A percentile compares a stretch with the other conserved stretches of the same genome.
Evolutionary conservation across 2,888 invertebrate genomes (phyloP).

Genomic region (Neoaliturus tenellus): DNA sequence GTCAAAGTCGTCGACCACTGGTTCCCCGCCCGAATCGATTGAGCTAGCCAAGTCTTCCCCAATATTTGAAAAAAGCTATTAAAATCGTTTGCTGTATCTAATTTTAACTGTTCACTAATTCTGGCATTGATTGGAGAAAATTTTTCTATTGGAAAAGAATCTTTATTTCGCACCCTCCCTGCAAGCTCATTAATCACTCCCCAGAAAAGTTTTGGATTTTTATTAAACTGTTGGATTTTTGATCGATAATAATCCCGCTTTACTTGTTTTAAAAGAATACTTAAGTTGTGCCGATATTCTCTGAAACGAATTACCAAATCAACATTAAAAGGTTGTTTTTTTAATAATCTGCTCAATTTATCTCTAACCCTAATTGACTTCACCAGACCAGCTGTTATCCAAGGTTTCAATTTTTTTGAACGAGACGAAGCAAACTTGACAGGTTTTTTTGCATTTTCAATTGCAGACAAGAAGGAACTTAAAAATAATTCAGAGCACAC

Average conservation of each 20-base stretch:
- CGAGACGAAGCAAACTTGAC: not conserved
- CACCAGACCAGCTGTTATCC: not conserved
- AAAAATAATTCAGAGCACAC: not conserved
- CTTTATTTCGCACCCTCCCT: not conserved
- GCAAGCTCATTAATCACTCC: slow-evolving; percentile 11
- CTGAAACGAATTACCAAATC: not conserved
- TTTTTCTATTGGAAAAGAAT: slow-evolving; percentile 7
- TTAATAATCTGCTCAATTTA: not conserved
- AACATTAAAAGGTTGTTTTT: not conserved
- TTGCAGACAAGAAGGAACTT: not conserved
- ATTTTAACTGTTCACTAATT: not conserved
- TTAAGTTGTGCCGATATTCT: not conserved
- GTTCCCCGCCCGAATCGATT: slow-evolving; percentile 14
- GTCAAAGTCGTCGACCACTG: not conserved
- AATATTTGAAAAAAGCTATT: slow-evolving; percentile 26
- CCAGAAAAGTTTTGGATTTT: slow-evolving; percentile 5
- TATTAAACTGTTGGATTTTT: not conserved
- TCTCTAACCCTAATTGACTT: not conserved
- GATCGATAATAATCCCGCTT: slow-evolving; percentile 3
- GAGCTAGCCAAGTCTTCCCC: slow-evolving; percentile 1
- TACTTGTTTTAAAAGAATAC: not conserved
- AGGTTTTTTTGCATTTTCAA: not conserved
- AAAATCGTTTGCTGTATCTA: slow-evolving; percentile 35
- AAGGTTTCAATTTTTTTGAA: not conserved
- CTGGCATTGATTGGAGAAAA: not conserved